Evolutionary conservation across 2,113 vertebrate genomes (phyloP).

Genomic region (Phalacrocorax carbo): DNA sequence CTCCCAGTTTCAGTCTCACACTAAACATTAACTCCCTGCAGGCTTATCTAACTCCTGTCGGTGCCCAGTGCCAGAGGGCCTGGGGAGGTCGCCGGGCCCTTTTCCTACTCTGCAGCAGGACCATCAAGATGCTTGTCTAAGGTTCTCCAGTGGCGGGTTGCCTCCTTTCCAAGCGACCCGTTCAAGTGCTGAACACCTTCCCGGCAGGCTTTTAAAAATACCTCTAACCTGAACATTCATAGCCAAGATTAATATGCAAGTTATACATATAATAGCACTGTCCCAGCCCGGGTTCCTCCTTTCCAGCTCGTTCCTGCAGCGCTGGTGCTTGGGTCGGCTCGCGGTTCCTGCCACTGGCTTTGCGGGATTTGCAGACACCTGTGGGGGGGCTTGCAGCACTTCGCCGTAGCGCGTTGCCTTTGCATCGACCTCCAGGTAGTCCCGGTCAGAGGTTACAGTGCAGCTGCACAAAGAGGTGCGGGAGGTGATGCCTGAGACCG

Average conservation of each 20-base stretch:
- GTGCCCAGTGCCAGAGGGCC: no score
- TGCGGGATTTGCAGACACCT: background rate
- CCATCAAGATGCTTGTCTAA: background rate
- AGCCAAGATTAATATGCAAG: background rate
- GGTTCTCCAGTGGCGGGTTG: background rate
- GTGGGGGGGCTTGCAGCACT: background rate
- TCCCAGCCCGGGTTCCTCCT: background rate
- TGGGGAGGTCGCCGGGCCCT: background rate
- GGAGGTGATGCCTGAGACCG: background rate
- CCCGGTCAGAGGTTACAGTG: background rate
- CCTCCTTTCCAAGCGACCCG: background rate
- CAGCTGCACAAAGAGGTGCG: background rate
- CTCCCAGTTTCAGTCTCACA: background rate
- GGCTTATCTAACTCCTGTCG: background rate
- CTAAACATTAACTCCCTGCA: no score
- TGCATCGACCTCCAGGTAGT: fast-evolving
- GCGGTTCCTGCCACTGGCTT: background rate
- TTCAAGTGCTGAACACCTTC: background rate
- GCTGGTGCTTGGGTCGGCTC: background rate
- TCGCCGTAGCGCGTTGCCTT: background rate
- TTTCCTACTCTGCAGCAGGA: background rate
- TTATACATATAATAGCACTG: background rate
- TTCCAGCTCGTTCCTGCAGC: background rate
- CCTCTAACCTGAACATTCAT: background rate
- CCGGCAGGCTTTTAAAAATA: background rate